These are phyloP conservation scores for Calcarius lapponicus DNA, from an alignment of 2,797 vertebrate genomes.

Conservation along the genomic window DNA sequence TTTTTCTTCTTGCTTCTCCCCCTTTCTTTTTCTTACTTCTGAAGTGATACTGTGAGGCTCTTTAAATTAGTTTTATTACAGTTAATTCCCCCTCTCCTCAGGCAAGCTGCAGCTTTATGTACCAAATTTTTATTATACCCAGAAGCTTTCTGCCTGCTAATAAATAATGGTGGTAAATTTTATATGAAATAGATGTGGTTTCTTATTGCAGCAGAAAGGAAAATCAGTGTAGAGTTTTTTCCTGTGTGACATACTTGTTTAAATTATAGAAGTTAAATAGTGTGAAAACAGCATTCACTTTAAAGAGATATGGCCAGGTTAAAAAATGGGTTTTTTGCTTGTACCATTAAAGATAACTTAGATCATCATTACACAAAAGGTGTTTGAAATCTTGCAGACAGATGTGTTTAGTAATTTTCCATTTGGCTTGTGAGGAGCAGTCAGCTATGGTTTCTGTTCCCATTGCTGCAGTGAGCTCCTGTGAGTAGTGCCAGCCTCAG, in stretches of 20 bases:
- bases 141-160: slow-evolving; percentile 45
- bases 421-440: neutral
- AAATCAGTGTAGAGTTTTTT: neutral
- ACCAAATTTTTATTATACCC: slow-evolving; percentile 40
- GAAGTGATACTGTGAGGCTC: neutral
- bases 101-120: slow-evolving; percentile 8
- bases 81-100: slow-evolving; percentile 13
- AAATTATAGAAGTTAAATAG: neutral
- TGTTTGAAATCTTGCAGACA: neutral
- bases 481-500: neutral
- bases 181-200: slow-evolving; percentile 22
- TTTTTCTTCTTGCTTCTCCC: neutral
- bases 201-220: slow-evolving; percentile 6
- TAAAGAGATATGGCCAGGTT: neutral
- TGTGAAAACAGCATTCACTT: neutral
- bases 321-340: neutral
- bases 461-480: fast-evolving
- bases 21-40: neutral
- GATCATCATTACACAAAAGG: neutral
- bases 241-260: neutral
- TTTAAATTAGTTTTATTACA: slow-evolving; percentile 27
- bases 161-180: slow-evolving; percentile 51
- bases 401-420: neutral
- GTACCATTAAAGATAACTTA: neutral
- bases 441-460: neutral